A percentile compares a stretch with the other conserved stretches of the same genome.
phyloP scores from a whole-genome alignment of 2,797 vertebrate species.

The Otolemur crassicaudatus region DNA sequence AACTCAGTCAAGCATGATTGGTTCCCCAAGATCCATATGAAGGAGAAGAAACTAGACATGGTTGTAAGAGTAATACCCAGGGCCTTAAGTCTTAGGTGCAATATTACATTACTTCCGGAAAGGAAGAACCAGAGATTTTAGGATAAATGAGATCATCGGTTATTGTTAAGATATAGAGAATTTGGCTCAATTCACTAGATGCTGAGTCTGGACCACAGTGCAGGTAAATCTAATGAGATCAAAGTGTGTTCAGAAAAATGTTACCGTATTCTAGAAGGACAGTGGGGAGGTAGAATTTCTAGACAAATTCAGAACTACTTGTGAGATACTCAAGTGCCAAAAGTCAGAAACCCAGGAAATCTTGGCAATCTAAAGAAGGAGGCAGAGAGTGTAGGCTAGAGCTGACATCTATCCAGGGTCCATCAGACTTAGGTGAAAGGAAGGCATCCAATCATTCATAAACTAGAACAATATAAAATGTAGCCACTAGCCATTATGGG shows the following conservation, averaged over 20 bases:
- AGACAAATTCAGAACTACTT: background rate
- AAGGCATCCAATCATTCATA: background rate
- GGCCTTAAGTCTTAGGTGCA: background rate
- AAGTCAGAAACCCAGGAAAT: background rate
- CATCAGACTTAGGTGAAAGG: background rate
- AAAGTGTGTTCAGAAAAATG: background rate
- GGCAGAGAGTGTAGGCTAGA: background rate
- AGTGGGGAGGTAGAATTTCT: background rate
- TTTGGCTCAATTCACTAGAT: background rate
- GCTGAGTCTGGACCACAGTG: background rate
- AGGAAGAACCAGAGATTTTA: background rate
- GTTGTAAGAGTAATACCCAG: background rate
- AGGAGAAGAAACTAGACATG: background rate
- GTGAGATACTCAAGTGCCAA: background rate
- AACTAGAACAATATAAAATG: background rate
- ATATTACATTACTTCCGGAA: background rate
- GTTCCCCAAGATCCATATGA: background rate
- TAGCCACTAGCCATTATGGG: background rate
- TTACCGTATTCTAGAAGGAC: background rate
- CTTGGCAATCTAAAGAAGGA: background rate
- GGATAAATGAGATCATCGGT: background rate
- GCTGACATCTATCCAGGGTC: background rate
- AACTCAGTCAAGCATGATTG: background rate
- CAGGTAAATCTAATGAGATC: background rate
- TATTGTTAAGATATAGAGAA: background rate